Evolutionary conservation across 2,797 vertebrate genomes (phyloP).

Genomic region (Vireo griseus): DNA sequence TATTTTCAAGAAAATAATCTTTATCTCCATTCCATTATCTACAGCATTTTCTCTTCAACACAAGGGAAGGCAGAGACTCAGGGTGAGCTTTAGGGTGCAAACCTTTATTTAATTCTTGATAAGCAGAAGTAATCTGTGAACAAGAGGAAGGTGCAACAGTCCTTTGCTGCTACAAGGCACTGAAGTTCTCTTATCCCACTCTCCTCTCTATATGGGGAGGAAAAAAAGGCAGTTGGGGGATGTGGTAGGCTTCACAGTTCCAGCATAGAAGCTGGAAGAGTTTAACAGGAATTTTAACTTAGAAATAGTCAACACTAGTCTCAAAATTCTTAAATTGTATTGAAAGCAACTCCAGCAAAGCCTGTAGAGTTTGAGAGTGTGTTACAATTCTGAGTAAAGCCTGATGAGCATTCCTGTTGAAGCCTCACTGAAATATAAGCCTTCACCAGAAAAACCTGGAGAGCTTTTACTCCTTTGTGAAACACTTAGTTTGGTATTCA

Average conservation of each 20-base stretch:
- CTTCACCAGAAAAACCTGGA: not conserved
- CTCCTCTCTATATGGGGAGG: not conserved
- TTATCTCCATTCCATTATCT: not conserved
- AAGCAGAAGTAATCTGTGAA: not conserved
- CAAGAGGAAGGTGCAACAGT: not conserved
- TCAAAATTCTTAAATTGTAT: not conserved
- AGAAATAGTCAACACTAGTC: not conserved
- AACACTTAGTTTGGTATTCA: not conserved
- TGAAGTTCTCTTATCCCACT: not conserved
- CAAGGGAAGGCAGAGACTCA: not conserved
- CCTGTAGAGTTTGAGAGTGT: not conserved
- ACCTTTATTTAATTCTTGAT: not conserved
- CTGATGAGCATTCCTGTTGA: not conserved
- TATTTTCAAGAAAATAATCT: not conserved
- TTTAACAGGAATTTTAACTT: not conserved
- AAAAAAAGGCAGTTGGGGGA: fast-evolving
- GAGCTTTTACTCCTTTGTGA: not conserved
- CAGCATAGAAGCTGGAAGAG: not conserved
- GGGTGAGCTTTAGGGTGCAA: not conserved
- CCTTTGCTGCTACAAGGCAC: not conserved
- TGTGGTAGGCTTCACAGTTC: not conserved
- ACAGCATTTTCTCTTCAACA: not conserved
- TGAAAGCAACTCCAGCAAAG: not conserved
- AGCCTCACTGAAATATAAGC: not conserved
- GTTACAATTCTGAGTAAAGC: not conserved